Evolutionary conservation across 2,113 vertebrate species (phyloP).

Genomic region (Macheiramphus alcinus): DNA sequence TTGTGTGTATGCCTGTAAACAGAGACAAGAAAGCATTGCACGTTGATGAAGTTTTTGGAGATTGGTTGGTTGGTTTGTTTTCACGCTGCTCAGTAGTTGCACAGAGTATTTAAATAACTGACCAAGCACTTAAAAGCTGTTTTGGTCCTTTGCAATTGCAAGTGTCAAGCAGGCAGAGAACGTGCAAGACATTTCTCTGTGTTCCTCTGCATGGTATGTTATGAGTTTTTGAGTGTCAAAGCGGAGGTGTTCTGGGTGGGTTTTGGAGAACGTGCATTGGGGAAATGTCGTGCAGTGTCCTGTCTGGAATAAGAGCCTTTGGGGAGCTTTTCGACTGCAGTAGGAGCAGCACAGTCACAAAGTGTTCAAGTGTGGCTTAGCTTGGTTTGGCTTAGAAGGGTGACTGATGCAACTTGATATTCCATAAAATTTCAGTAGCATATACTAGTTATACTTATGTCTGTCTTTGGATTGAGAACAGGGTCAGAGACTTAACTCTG

Average conservation of each 20-base stretch:
- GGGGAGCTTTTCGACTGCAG: not conserved
- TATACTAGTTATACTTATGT: not conserved
- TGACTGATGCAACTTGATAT: not conserved
- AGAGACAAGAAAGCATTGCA: not conserved
- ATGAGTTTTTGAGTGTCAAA: not conserved
- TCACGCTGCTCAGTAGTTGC: not conserved
- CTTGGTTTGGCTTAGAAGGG: not conserved
- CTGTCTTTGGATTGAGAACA: not conserved
- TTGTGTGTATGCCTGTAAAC: not conserved
- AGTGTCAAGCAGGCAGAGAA: not conserved
- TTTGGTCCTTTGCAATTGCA: not conserved
- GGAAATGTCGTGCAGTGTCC: not conserved
- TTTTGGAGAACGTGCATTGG: not conserved
- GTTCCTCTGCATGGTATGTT: not conserved
- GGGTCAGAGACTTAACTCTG: not conserved
- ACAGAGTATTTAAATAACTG: not conserved
- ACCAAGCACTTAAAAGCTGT: not conserved
- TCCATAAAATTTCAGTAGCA: not conserved
- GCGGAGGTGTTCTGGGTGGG: not conserved
- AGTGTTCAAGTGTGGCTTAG: not conserved
- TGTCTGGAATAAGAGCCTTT: not conserved
- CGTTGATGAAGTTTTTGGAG: not conserved
- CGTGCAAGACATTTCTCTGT: not conserved
- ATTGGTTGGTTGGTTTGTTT: not conserved
- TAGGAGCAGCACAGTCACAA: not conserved